phyloP scores from a whole-genome alignment of 23 tunicate species.

The Styela clava region DNA sequence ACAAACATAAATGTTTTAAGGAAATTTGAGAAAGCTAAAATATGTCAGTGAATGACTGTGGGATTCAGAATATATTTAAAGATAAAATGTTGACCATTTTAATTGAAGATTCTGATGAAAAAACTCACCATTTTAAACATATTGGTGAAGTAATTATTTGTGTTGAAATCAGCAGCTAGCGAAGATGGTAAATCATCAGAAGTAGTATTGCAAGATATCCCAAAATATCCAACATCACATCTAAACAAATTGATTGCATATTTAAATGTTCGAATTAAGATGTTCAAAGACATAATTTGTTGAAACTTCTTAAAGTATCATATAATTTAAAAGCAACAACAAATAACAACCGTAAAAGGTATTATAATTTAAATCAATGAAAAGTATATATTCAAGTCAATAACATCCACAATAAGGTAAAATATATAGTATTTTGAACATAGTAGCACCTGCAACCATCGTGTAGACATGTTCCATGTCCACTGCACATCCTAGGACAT shows the following conservation, averaged over 20 bases:
- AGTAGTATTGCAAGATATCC: slow-evolving; percentile 44
- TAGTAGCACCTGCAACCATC: slow-evolving; percentile 92
- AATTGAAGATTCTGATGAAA: background rate
- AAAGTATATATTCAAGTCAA: background rate
- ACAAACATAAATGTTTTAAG: too few species aligned
- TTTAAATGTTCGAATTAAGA: too few species aligned
- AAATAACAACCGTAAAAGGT: background rate
- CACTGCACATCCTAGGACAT: slow-evolving; percentile 68
- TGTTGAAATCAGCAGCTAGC: slow-evolving; percentile 44
- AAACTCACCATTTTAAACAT: slow-evolving; percentile 38
- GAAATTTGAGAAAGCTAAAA: too few species aligned
- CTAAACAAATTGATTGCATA: too few species aligned
- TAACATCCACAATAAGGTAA: too few species aligned
- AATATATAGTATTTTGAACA: too few species aligned
- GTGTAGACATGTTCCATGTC: slow-evolving; percentile 47
- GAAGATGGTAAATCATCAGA: slow-evolving; percentile 4
- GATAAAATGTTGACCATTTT: too few species aligned
- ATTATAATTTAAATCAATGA: background rate
- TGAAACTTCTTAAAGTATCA: too few species aligned
- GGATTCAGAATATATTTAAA: too few species aligned
- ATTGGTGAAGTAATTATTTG: background rate
- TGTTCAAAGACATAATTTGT: too few species aligned
- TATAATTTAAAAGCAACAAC: background rate
- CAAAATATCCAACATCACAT: slow-evolving; percentile 51
- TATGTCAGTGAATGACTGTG: too few species aligned